phyloP scores from a whole-genome alignment of 2,113 vertebrate species.

The Oreochromis aureus region DNA sequence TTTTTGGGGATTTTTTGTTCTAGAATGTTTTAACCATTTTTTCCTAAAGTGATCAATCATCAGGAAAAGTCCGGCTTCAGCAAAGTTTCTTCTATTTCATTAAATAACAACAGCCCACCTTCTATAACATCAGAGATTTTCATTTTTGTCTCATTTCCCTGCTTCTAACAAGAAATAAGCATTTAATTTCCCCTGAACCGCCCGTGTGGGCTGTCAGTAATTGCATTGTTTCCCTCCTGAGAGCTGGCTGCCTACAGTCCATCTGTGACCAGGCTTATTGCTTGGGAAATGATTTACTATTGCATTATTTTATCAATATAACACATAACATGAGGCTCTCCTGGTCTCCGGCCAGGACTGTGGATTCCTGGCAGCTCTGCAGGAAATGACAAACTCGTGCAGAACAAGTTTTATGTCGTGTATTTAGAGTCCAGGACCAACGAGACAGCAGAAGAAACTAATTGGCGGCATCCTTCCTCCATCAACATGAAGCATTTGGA shows the following conservation, averaged over 20 bases:
- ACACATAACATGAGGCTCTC: background rate
- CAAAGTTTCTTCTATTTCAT: background rate
- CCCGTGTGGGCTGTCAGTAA: constrained; percentile 36
- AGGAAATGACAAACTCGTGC: background rate
- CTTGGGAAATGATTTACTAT: constrained; percentile 7
- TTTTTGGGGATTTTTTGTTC: background rate
- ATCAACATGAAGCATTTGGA: background rate
- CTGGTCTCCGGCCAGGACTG: background rate
- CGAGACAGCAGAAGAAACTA: rapidly evolving
- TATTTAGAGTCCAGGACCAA: background rate
- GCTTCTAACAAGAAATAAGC: constrained; percentile 26
- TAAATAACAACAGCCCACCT: background rate
- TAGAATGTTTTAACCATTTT: background rate
- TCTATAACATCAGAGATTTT: background rate
- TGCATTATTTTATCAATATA: constrained; percentile 8
- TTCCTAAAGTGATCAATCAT: background rate
- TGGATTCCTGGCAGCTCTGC: background rate
- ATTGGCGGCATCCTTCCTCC: background rate
- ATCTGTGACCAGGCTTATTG: constrained; percentile 11
- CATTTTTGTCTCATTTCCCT: constrained; percentile 9
- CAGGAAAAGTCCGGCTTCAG: rapidly evolving
- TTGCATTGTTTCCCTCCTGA: constrained; percentile 38
- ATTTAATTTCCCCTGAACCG: constrained; percentile 30
- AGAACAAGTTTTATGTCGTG: background rate
- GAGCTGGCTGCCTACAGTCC: constrained; percentile 35